Conservation (phyloP, 64 coral and sea anemone species). For the Stylophora pistillata region DNA sequence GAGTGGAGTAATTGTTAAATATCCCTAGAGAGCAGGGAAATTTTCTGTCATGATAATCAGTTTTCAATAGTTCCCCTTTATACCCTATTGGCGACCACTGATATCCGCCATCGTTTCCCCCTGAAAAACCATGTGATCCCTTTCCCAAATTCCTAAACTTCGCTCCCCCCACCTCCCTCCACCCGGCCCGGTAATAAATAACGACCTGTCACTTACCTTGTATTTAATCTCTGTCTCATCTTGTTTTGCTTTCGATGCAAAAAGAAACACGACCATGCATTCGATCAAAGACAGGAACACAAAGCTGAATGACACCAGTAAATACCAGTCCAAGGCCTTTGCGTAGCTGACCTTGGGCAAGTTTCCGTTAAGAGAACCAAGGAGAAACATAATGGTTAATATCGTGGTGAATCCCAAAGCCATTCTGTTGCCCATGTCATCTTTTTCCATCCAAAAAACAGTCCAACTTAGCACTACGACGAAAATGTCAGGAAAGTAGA, state of each 20-base stretch:
- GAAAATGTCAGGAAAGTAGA: slow-evolving; percentile 9
- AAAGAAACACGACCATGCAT: slow-evolving; percentile 36
- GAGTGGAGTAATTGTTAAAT: no score
- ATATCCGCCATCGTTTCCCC: no score
- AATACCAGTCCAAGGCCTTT: slow-evolving; percentile 77
- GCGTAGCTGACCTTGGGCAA: slow-evolving; percentile 69
- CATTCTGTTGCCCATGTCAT: slow-evolving; percentile 37
- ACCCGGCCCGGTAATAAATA: neutral
- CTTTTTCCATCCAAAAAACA: slow-evolving; percentile 38
- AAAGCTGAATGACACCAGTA: slow-evolving; percentile 71
- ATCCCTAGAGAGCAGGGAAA: no score
- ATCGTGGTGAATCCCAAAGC: slow-evolving; percentile 50
- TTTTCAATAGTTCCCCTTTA: no score
- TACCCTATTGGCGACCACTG: no score
- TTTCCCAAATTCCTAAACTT: neutral
- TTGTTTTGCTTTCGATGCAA: neutral
- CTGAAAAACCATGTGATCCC: no score
- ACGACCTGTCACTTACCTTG: neutral
- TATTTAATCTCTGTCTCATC: neutral
- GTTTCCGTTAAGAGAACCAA: slow-evolving; percentile 48
- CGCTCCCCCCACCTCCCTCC: neutral
- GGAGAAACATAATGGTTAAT: slow-evolving; percentile 59
- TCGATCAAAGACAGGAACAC: slow-evolving; percentile 73
- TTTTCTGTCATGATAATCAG: no score
- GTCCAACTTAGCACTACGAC: slow-evolving; percentile 22